Percentiles rank a stretch among this genome's conserved stretches.
Conservation (phyloP, 2,888 invertebrate genomes). For the Anoncus sp. region DNA sequence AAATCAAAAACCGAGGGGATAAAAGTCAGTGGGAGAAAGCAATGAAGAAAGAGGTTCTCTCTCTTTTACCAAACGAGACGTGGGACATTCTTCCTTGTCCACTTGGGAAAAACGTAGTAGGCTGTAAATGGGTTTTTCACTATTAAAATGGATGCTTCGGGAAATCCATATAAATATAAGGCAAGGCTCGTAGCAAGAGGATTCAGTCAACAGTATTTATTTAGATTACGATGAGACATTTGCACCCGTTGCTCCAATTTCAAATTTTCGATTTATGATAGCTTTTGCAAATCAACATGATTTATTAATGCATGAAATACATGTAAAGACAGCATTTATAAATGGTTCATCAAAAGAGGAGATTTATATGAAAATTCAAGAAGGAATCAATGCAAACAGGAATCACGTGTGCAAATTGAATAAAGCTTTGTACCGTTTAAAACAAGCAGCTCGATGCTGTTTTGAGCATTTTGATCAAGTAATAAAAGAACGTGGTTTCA, state of each 20-base stretch:
- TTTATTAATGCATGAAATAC: conserved; percentile 63
- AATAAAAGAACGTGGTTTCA: conserved; percentile 30
- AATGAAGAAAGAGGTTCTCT: not conserved
- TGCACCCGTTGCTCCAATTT: conserved; percentile 57
- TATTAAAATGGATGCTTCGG: conserved; percentile 47
- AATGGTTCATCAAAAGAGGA: conserved; percentile 56
- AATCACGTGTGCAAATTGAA: conserved; percentile 51
- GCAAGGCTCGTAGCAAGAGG: conserved; percentile 44
- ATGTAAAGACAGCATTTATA: conserved; percentile 56
- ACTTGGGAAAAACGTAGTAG: conserved; percentile 42
- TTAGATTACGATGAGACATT: conserved; percentile 59
- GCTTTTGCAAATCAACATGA: conserved; percentile 62
- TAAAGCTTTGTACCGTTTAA: conserved; percentile 57
- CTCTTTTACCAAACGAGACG: conserved; percentile 36
- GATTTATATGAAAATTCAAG: conserved; percentile 52
- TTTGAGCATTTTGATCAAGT: conserved; percentile 4
- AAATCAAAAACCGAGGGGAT: no score
- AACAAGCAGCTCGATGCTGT: conserved; percentile 35
- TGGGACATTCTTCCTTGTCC: conserved; percentile 42
- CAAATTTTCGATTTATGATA: conserved; percentile 59
- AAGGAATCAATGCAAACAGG: not conserved
- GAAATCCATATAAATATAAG: conserved; percentile 31
- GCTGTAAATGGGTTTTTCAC: conserved; percentile 53
- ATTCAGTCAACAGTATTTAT: conserved; percentile 13
- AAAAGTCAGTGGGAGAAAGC: no score